A percentile compares a stretch with the other conserved stretches of the same genome.
phyloP scores from a whole-genome alignment of 2,888 invertebrate genomes.

The Scotopteryx bipunctaria region DNA sequence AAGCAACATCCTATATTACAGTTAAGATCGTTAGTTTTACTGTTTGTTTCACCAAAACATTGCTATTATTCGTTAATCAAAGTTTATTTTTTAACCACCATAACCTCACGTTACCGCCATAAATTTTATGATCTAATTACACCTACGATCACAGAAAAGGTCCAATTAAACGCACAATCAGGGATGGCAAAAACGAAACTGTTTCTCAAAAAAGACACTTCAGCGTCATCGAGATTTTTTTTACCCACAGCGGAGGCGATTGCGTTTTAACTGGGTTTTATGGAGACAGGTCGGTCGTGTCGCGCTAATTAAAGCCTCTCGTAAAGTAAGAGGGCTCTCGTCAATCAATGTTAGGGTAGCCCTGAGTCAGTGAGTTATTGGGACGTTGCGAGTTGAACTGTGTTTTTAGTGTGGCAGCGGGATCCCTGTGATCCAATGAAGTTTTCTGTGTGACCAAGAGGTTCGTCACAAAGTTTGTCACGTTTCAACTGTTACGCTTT shows the following conservation, averaged over 20 bases:
- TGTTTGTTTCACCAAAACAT: not conserved
- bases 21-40: not conserved
- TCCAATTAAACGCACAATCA: slow-evolving; percentile 28
- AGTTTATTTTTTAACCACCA: not conserved
- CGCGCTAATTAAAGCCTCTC: slow-evolving; percentile 73
- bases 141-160: slow-evolving; percentile 23
- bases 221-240: slow-evolving; percentile 18
- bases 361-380: slow-evolving; percentile 61
- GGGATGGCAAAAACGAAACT: slow-evolving; percentile 25
- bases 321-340: slow-evolving; percentile 67
- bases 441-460: no score
- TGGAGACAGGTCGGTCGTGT: slow-evolving; percentile 60
- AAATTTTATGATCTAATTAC: slow-evolving; percentile 24
- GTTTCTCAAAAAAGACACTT: slow-evolving; percentile 19
- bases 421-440: no score
- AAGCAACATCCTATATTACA: no score
- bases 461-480: no score
- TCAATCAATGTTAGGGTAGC: slow-evolving; percentile 70
- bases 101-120: not conserved
- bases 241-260: slow-evolving; percentile 5
- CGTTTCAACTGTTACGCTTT: no score
- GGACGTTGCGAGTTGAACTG: slow-evolving; percentile 41
- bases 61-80: not conserved
- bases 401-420: slow-evolving; percentile 5
- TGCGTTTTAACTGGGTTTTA: slow-evolving; percentile 46